Evolutionary conservation across 1,140 invertebrate species (phyloP), one percentile per base, ranked within the genome.

Genomic region (Drosophila aff.): DNA sequence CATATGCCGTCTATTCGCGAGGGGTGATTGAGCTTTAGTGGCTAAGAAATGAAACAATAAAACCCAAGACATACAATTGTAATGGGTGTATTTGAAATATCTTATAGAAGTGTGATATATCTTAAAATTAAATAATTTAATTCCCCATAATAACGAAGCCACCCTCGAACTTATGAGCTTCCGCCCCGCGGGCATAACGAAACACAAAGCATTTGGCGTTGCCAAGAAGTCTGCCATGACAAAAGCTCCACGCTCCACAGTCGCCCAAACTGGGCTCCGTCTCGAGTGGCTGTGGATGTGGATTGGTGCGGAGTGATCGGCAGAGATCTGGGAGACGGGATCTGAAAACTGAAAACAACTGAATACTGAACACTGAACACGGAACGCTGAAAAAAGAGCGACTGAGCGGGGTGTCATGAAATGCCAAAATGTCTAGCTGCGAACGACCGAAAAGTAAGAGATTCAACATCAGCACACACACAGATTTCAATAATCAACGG

Each of bases 341-440:
- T 74, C 62, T 59, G 50, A 13, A 52, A 52, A 52, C 57, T 46
- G 59, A 53, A 55, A 60, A 67, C 60, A 61, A 61, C 68, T 43
- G 41, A 69, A 59, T 36, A 73, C 47, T 55, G 64, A 63, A 59
- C 36, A 43, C 65, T 57, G 18, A 21, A 15, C 44, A 3, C 10
- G 10, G 33, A 33, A 33, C 10, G 33, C 33, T 36, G 33, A 36
- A 79, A 65, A 79, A 65, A 71, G 77, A 81, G 86, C 75, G 72
- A 83, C 78, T 72, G 82, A 85, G 64, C 59, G 50, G 79, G 53
- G 79, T 76, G 69, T 64, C 79, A 81, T 84, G 84, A 89, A 89
- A 89, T 89, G 84, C 84, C 84, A 89, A 89, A 90, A 89, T 89
- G 84, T 89, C 84, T 89, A 89, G 84, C 84, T 89, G 75, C 84